Evolutionary conservation across 2,888 invertebrate species (phyloP), one percentile per base, ranked within the genome.

Genomic region (Byasa hedistus): DNA sequence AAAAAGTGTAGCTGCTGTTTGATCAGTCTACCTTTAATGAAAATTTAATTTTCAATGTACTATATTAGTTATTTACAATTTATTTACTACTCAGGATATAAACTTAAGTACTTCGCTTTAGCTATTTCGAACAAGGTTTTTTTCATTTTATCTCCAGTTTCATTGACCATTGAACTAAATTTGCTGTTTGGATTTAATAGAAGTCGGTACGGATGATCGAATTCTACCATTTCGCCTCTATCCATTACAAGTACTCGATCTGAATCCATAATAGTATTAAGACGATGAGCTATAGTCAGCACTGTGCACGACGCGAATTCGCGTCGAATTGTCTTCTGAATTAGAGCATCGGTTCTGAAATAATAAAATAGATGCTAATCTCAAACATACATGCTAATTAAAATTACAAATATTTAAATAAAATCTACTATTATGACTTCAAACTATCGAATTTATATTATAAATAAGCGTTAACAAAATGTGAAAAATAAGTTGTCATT

Each of bases 201-300:
- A 52, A 96, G 81, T 52, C 92, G 80, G 78, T 94, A 89, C 0
- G 96, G 96, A 71, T 94, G 93, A 75, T 95, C 95, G 71, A 93
- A 96, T 86, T 96, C 96, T 60, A 93, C 93, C 22, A 95, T 93
- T 36, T 85, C 80, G 0, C 98, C 98, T 48, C 93, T 93, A 75
- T 96, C 96, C 94, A 98, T 95, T 0, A 98, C 97, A 59, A 98
- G 88, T 19, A 98, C 95, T 59, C 95, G 93, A 86, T 98, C 96
- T 0, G 96, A 96, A 82, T 98, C 98, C 95, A 98, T 98, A 69
- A 98, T 95, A 0, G 98, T 98, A 80, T 98, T 95, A 27, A 98
- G 89, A 39, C 98, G 93, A 85, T 98, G 98, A 3, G 98, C 98
- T 39, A 98, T 97, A 0, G 97, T 98, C 24, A 98, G 85, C 17